A percentile compares a stretch with the other conserved stretches of the same genome.
Evolutionary conservation across 2,113 vertebrate species (phyloP).

Genomic region (Apteryx owenii): DNA sequence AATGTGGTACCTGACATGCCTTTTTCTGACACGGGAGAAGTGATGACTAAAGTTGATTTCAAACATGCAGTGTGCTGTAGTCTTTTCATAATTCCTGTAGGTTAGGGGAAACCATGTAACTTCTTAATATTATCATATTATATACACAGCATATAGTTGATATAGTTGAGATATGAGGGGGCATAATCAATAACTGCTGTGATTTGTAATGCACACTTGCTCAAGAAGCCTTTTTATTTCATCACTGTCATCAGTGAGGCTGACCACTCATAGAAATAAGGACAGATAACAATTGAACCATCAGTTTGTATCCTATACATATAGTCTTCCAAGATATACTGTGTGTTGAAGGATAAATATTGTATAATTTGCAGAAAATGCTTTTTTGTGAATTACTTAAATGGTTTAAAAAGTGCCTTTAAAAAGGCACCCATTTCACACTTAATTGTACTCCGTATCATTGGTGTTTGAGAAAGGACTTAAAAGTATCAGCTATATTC

Average conservation of each 20-base stretch:
- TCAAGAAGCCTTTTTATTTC: constrained; percentile 28
- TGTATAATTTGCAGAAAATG: neutral
- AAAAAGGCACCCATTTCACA: neutral
- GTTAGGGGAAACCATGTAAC: fast-evolving
- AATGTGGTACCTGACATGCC: fast-evolving
- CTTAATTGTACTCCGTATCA: neutral
- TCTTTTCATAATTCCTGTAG: neutral
- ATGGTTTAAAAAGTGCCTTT: neutral
- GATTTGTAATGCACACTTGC: neutral
- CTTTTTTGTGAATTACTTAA: fast-evolving
- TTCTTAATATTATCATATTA: neutral
- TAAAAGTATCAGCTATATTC: neutral
- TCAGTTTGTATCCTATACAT: neutral
- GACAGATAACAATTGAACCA: neutral
- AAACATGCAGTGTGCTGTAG: fast-evolving
- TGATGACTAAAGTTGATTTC: neutral
- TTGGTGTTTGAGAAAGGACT: neutral
- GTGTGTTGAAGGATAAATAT: neutral
- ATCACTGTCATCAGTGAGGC: neutral
- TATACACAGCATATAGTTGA: neutral
- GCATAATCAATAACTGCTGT: neutral
- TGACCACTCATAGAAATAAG: neutral
- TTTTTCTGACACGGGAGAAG: neutral
- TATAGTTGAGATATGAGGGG: neutral
- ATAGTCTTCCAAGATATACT: neutral